Evolutionary conservation across 2,113 vertebrate species (phyloP).

Genomic region (Pluvialis apricaria): DNA sequence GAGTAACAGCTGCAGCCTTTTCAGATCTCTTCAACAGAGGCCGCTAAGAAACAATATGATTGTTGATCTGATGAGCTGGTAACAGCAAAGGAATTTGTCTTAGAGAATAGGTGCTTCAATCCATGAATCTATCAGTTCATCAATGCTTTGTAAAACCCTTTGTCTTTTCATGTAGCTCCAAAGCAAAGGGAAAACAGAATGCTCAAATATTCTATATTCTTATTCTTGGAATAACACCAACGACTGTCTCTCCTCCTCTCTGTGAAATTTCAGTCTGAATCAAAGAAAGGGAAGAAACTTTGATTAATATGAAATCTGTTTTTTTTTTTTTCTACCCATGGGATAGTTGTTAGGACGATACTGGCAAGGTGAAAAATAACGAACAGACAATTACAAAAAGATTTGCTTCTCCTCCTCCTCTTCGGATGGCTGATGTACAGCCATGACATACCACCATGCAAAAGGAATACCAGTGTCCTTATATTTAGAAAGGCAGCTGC

Average conservation of each 20-base stretch:
- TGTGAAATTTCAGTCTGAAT: not conserved
- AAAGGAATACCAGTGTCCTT: not conserved
- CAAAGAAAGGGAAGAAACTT: not conserved
- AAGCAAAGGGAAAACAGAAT: not conserved
- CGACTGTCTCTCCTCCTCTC: not conserved
- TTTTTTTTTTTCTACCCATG: not conserved
- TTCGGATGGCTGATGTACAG: not conserved
- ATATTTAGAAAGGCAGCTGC: not conserved
- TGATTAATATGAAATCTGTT: not conserved
- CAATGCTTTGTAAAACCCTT: not conserved
- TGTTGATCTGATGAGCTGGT: conserved; percentile 19
- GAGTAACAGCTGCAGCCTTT: conserved; percentile 16
- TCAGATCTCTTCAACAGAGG: not conserved
- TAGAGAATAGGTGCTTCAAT: not conserved
- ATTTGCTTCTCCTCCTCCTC: not conserved
- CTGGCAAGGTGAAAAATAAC: not conserved
- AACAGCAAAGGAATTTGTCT: not conserved
- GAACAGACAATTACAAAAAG: not conserved
- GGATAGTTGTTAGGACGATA: not conserved
- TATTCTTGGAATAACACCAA: not conserved
- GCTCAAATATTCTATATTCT: not conserved
- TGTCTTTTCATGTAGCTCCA: not conserved
- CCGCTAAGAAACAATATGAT: not conserved
- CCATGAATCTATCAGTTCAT: not conserved
- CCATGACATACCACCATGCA: not conserved